Evolutionary conservation across 1,140 invertebrate species (phyloP).

Genomic region (Leptinotarsa texana): DNA sequence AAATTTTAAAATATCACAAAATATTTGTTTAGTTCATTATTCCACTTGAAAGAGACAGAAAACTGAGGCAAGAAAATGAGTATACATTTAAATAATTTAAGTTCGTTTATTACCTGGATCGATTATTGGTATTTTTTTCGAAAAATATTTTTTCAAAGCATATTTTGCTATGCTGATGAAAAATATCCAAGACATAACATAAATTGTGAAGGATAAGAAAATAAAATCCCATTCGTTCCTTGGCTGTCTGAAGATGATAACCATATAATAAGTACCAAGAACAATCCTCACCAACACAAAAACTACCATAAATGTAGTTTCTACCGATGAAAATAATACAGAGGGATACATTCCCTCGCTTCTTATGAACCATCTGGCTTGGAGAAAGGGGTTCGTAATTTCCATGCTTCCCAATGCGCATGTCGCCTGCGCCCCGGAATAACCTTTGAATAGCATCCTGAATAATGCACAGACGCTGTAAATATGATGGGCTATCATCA

Average conservation of each 20-base stretch:
- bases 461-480: slow-evolving; percentile 57
- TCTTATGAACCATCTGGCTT: slow-evolving; percentile 60
- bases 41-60: neutral
- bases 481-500: slow-evolving; percentile 63
- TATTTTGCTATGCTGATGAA: slow-evolving; percentile 47
- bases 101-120: neutral
- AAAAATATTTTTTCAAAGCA: slow-evolving; percentile 40
- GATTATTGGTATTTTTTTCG: neutral
- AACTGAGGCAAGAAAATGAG: neutral
- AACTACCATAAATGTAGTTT: slow-evolving; percentile 46
- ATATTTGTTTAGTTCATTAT: neutral
- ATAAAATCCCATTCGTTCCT: slow-evolving; percentile 49
- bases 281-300: slow-evolving; percentile 49
- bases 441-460: slow-evolving; percentile 57
- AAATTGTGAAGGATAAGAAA: slow-evolving; percentile 43
- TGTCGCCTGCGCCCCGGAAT: slow-evolving; percentile 59
- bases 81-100: neutral
- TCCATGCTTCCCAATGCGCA: slow-evolving; percentile 61
- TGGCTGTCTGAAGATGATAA: slow-evolving; percentile 39
- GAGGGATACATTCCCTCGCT: slow-evolving; percentile 48
- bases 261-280: slow-evolving; percentile 46
- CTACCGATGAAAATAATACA: slow-evolving; percentile 40
- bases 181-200: slow-evolving; percentile 52
- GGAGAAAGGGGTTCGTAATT: slow-evolving; percentile 64
- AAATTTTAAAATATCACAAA: neutral